Conservation (phyloP, 1,140 invertebrate species). For the Philaenus spumarius region DNA sequence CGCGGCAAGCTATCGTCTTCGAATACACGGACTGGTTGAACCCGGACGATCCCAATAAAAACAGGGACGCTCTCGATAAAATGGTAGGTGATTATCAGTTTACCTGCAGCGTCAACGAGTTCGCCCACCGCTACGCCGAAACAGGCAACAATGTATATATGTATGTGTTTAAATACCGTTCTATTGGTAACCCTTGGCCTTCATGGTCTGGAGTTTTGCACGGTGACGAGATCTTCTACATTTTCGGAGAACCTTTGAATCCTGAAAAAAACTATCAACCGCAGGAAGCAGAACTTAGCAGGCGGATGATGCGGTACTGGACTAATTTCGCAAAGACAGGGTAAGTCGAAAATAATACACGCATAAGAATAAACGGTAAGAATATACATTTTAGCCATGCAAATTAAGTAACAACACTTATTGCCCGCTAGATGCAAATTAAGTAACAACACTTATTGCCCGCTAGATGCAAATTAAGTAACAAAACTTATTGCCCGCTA, state of each 20-base stretch:
- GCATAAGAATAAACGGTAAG: too few species aligned
- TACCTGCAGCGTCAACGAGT: constrained; percentile 90
- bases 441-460: too few species aligned
- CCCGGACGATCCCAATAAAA: constrained; percentile 74
- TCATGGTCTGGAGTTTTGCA: constrained; percentile 95
- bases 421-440: too few species aligned
- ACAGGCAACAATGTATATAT: constrained; percentile 87
- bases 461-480: too few species aligned
- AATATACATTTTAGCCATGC: too few species aligned
- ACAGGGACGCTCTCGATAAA: constrained; percentile 80
- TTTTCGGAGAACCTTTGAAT: constrained; percentile 89
- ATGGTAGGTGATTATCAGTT: constrained; percentile 98
- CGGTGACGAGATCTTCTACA: constrained; percentile 91
- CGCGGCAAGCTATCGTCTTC: constrained; percentile 74
- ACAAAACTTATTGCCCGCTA: too few species aligned
- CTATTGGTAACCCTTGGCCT: constrained; percentile 78
- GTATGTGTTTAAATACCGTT: constrained; percentile 91
- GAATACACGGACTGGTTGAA: constrained; percentile 91
- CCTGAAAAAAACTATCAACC: constrained; percentile 66
- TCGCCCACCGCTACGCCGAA: constrained; percentile 79
- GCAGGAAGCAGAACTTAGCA: constrained; percentile 73
- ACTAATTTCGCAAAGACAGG: constrained; percentile 92
- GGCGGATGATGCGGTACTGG: constrained; percentile 90
- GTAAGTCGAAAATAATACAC: too few species aligned
- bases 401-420: too few species aligned